Percentiles rank a stretch among this genome's conserved stretches.
These are phyloP conservation scores for Sebastes kiyomatsui DNA, from an alignment of 2,797 vertebrate species.

Conservation along the genomic window DNA sequence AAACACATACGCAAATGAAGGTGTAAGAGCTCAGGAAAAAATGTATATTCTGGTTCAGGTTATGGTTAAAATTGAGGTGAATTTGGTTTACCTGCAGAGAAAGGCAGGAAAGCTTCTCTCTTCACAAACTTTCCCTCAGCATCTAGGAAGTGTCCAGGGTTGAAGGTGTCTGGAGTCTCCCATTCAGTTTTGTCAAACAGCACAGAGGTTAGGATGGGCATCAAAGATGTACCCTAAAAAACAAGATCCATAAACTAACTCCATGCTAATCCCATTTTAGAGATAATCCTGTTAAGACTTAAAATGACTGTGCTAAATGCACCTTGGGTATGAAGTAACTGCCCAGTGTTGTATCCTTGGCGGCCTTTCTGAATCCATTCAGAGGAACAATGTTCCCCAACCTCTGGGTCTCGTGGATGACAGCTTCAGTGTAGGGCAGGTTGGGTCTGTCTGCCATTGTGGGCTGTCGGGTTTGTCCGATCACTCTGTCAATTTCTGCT, in stretches of 20 bases:
- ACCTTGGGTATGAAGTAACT: slow-evolving; percentile 85
- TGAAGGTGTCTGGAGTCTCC: slow-evolving; percentile 86
- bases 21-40: background rate
- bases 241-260: background rate
- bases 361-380: slow-evolving; percentile 51
- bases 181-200: slow-evolving; percentile 85
- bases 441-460: slow-evolving; percentile 69
- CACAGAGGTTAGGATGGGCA: slow-evolving; percentile 83
- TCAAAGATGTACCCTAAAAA: slow-evolving; percentile 29
- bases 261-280: background rate
- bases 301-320: background rate
- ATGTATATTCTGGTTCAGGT: background rate
- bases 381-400: slow-evolving; percentile 79
- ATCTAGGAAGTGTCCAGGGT: slow-evolving; percentile 87
- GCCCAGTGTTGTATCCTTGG: slow-evolving; percentile 64
- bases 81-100: slow-evolving; percentile 82
- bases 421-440: slow-evolving; percentile 84
- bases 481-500: slow-evolving; percentile 81
- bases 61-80: background rate
- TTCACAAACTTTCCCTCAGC: slow-evolving; percentile 83
- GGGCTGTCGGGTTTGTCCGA: slow-evolving; percentile 70
- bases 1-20: background rate
- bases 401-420: slow-evolving; percentile 85
- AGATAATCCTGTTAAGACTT: background rate
- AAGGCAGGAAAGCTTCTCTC: slow-evolving; percentile 79